Conservation (phyloP, 2,888 invertebrate genomes). For the Brachylomia viminalis region DNA sequence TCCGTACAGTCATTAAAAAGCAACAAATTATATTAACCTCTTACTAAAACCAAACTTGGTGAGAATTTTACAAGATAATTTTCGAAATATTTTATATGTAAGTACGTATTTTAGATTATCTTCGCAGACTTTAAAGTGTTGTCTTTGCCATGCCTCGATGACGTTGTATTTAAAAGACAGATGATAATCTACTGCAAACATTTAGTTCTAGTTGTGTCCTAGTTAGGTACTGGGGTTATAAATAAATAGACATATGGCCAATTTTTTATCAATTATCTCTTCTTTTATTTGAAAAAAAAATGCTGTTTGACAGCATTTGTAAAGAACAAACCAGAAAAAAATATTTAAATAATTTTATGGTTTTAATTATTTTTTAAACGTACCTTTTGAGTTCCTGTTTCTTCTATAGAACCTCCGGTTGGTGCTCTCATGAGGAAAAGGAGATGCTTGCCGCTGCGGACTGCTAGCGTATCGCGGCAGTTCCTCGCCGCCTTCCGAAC, state of each 20-base stretch:
- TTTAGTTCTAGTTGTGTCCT: background rate
- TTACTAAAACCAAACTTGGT: background rate
- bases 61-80: background rate
- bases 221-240: background rate
- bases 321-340: background rate
- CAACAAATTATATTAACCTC: background rate
- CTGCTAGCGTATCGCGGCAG: constrained; percentile 89
- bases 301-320: background rate
- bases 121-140: background rate
- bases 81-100: background rate
- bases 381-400: constrained; percentile 87
- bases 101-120: background rate
- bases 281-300: background rate
- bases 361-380: no score
- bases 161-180: background rate
- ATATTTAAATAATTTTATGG: no score
- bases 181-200: background rate
- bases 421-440: constrained; percentile 93
- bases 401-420: constrained; percentile 90
- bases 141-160: background rate
- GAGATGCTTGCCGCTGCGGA: constrained; percentile 92
- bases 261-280: background rate
- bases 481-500: constrained; percentile 93
- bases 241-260: background rate
- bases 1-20: background rate